Percentiles rank a stretch among this genome's conserved stretches.
phyloP scores from a whole-genome alignment of 53 echinoderm and acorn worm species.

The Crossaster papposus region DNA sequence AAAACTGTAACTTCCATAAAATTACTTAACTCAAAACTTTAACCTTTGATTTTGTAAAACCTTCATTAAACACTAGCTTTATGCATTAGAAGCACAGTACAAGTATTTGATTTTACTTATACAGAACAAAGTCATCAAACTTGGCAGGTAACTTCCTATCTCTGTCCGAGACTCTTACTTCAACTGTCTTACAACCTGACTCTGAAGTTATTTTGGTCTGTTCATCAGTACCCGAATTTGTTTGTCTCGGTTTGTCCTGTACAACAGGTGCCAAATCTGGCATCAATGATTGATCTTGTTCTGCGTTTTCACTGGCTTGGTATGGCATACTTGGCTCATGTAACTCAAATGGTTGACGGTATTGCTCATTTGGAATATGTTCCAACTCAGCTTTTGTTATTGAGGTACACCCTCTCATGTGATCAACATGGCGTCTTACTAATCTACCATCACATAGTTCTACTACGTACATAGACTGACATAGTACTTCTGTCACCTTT shows the following conservation, averaged over 20 bases:
- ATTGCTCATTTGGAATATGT: background rate
- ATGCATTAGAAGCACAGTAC: too few relatives aligned
- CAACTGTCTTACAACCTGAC: background rate
- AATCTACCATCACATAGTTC: constrained; percentile 27
- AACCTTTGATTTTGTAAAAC: too few relatives aligned
- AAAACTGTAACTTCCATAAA: too few relatives aligned
- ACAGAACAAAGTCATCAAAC: background rate
- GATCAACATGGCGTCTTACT: constrained; percentile 44
- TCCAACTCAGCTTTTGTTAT: background rate
- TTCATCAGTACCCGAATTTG: background rate
- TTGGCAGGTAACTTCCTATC: background rate
- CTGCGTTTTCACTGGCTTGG: background rate
- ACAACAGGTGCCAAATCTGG: too few relatives aligned
- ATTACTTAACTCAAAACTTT: too few relatives aligned
- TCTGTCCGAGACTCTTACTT: background rate
- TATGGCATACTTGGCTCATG: background rate
- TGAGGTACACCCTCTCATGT: background rate
- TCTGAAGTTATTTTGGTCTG: background rate
- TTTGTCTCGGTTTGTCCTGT: too few relatives aligned
- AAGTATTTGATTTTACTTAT: too few relatives aligned
- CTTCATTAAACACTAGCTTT: too few relatives aligned
- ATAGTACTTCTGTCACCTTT: background rate
- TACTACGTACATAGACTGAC: constrained; percentile 17
- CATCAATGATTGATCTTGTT: background rate
- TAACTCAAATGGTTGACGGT: background rate